Base-by-base conservation (phyloP, 2,113 vertebrate genomes). In the Grantiella picta region DNA sequence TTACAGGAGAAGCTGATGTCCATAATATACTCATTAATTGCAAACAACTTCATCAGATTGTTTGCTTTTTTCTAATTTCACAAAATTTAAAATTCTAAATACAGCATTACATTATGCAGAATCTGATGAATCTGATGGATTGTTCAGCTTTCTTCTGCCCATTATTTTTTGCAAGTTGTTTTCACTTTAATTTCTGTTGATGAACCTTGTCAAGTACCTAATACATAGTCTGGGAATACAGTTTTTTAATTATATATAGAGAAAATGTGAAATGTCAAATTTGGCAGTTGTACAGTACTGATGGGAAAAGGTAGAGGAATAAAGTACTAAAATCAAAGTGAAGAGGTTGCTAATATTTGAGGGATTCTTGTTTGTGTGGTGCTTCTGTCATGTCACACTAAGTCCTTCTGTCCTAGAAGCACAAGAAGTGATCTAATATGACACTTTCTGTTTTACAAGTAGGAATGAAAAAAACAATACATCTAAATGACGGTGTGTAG, bases 11-110 rank as follows among this genome's bases (percentile, higher is more conserved):
- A 38, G 7, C 16, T 47, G 11, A 77, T 28, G 20, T 72, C 10
- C 16, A 53, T 24, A 60, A 73, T 0, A 1, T 77, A 29, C 2
- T 27, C 0, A 0, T 52, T 50, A 44, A 9, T 49, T 70, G 65
- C 23, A 57, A 80, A 40, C 15, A 72, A 6, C 38, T 78, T 77
- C 7, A 73, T 86, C 22, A 49, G 45, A 28, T 90, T 69, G 0
- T 72, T 47, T 44, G 14, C 1, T 54, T 84, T 59, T 84, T 70
- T 10, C 23, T 38, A 49, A 29, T 45, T 33, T 44, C 15, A 50
- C 8, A 69, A 49, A 33, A 42, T 38, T 11, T 60, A 12, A 33
- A 35, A 35, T 64, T 84, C 36, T 68, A 7, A 53, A 19, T 76
- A 22, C 31, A 61, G 1, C 12, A 15, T 25, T 63, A 21, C 5